Evolutionary conservation across 2,797 vertebrate genomes (phyloP).

Genomic region (Siniperca obscura): DNA sequence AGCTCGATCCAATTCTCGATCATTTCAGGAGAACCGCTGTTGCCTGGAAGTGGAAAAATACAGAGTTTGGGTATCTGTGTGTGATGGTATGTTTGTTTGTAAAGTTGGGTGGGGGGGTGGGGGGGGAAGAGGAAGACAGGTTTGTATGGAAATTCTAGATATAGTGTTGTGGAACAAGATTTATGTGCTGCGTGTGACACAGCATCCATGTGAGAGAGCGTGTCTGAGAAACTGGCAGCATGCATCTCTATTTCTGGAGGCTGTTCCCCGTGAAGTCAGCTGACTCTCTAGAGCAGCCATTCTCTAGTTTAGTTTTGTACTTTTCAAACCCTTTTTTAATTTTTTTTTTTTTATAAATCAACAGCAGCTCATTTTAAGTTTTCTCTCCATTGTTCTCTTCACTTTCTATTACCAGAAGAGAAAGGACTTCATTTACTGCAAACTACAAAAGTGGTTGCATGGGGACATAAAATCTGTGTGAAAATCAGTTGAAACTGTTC

Average conservation of each 20-base stretch:
- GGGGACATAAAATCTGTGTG: neutral
- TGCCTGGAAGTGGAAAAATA: constrained; percentile 59
- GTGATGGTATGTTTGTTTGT: neutral
- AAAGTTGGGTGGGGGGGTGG: neutral
- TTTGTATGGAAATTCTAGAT: neutral
- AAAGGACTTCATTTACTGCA: neutral
- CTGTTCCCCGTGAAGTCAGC: neutral
- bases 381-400: neutral
- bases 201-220: neutral
- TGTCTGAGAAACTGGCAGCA: neutral
- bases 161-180: constrained; percentile 10
- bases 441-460: neutral
- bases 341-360: neutral
- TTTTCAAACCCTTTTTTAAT: neutral
- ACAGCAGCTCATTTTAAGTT: neutral
- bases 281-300: neutral
- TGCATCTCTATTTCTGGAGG: neutral
- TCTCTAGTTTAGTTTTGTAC: neutral
- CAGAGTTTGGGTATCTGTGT: constrained; percentile 6
- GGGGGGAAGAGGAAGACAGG: neutral
- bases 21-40: constrained; percentile 76
- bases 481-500: neutral
- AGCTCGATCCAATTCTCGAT: constrained; percentile 91
- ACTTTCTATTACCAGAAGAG: neutral
- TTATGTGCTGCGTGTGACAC: neutral